Evolutionary conservation across 1,140 invertebrate genomes (phyloP).

Genomic region (Meteorus sp.): DNA sequence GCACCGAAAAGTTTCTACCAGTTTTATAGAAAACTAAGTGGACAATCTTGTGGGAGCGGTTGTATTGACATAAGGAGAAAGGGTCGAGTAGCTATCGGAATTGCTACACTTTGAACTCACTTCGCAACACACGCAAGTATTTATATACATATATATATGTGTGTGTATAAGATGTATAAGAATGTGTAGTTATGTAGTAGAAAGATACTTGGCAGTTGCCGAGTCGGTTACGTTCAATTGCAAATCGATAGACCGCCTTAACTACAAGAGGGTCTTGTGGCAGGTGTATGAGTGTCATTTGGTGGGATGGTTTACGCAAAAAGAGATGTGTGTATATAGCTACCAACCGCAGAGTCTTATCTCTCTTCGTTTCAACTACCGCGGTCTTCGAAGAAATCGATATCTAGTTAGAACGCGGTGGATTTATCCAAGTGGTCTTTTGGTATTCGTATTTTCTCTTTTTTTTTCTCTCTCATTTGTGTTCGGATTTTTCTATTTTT

Average conservation of each 20-base stretch:
- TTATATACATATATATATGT: no score
- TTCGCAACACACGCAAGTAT: conserved; percentile 7
- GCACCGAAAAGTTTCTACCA: no score
- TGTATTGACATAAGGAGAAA: conserved; percentile 18
- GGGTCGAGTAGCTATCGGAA: conserved; percentile 22
- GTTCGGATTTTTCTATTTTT: no score
- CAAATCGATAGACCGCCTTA: conserved; percentile 24
- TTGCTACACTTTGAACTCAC: conserved; percentile 26
- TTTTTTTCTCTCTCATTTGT: no score
- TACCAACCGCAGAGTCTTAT: conserved; percentile 3
- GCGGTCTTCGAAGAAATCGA: no score
- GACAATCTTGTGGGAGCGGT: conserved; percentile 10
- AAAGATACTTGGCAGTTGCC: neutral
- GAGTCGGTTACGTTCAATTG: conserved; percentile 20
- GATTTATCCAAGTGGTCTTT: no score
- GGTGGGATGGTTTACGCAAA: neutral
- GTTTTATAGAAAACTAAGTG: no score
- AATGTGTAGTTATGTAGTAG: no score
- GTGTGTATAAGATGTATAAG: no score
- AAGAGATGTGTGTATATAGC: neutral
- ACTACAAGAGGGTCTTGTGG: conserved; percentile 5
- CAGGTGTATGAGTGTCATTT: neutral
- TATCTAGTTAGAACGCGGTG: no score
- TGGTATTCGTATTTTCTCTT: no score
- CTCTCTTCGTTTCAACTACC: no score